Evolutionary conservation across 1,140 invertebrate species (phyloP), one percentile per base, ranked within the genome.

Genomic region (Drosophila neocordata): DNA sequence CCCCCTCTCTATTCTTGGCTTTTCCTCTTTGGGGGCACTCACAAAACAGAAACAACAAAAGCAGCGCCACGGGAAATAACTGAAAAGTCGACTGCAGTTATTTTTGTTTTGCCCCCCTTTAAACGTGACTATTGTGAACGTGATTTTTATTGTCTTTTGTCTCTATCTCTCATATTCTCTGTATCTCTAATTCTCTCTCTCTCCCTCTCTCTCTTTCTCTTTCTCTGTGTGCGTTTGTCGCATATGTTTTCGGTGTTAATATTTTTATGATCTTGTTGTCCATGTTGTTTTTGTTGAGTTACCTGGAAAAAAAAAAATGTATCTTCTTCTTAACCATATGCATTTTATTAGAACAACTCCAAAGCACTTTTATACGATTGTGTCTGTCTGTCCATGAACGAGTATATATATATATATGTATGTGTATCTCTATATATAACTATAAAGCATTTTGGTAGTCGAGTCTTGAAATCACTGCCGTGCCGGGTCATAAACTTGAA

Each of bases 41-140:
- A 37, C 18, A 48, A 22, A 37, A 31, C 34, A 60, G 12, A 34
- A 66, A 51, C 18, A 74, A 74, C 56, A 37, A 56, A 56, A 31
- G 38, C 74, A 75, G 60, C 53, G 13, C 13, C 55, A 8, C 24
- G 44, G 27, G 34, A 51, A 71, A 58, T 44, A 81, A 69, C 53
- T 37, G 13, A 59, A 68, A 60, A 70, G 64, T 71, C 27, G 58
- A 31, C 63, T 60, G 70, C 60, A 73, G 48, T 48, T 66, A 57
- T 67, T 65, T 65, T 73, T 73, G 44, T 69, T 69, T 18, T 48
- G 48, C 51, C 34, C 31, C 72, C 7, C 15, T 44, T 9, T 48
- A 69, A 85, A 85, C 82, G 82, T 87, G 82, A 78, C 78, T 69
- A 59, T 53, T 60, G 72, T 60, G 60, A 84, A 67, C 69, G 60